Evolutionary conservation across 2,888 invertebrate genomes (phyloP).

Genomic region (Sturmia bella): DNA sequence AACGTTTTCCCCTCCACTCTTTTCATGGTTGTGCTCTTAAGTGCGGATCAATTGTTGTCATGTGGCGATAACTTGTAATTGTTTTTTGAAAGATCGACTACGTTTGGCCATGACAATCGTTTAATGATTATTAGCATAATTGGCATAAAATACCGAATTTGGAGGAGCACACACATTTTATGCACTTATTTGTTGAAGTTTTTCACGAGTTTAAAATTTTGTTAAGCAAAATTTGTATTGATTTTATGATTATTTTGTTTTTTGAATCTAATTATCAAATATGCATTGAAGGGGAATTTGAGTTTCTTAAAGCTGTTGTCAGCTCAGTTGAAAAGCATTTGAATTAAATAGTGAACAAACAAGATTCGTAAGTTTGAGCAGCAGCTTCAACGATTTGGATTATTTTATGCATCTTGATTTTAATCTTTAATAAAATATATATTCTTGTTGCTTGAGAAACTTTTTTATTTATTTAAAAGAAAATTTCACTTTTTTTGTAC

Average conservation of each 20-base stretch:
- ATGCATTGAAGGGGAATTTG: too few relatives aligned
- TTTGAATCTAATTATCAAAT: too few relatives aligned
- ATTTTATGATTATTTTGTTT: too few relatives aligned
- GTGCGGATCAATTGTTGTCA: slow-evolving; percentile 30
- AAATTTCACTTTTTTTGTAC: slow-evolving; percentile 44
- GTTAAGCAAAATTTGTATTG: too few relatives aligned
- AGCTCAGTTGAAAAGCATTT: too few relatives aligned
- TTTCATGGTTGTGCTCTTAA: slow-evolving; percentile 24
- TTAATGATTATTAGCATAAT: slow-evolving; percentile 17
- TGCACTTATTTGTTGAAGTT: too few relatives aligned
- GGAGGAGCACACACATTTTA: too few relatives aligned
- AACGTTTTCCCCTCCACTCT: background rate
- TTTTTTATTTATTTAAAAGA: slow-evolving; percentile 30
- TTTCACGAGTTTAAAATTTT: too few relatives aligned
- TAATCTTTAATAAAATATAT: background rate
- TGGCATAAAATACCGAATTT: background rate
- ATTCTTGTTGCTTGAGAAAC: background rate
- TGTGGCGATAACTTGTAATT: slow-evolving; percentile 36
- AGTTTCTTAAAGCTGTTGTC: too few relatives aligned
- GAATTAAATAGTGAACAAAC: too few relatives aligned
- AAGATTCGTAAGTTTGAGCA: background rate
- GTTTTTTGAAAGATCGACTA: slow-evolving; percentile 52
- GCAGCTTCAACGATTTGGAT: background rate
- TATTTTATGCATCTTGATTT: slow-evolving; percentile 4
- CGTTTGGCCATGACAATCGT: slow-evolving; percentile 7